Evolutionary conservation across 2,797 vertebrate genomes (phyloP).

Genomic region (Falco berigora): DNA sequence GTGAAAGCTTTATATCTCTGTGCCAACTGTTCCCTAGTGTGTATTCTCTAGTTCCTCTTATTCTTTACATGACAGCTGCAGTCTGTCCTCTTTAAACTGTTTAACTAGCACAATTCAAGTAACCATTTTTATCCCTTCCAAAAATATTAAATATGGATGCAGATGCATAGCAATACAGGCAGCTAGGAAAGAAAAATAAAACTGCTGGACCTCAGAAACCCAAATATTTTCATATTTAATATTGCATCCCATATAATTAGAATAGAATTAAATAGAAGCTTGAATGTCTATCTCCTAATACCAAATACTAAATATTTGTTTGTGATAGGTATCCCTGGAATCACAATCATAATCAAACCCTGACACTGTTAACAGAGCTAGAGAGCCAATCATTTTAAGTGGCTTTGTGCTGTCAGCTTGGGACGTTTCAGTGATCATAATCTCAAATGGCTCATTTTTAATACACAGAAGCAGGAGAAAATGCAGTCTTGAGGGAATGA

Average conservation of each 20-base stretch:
- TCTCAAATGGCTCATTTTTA: neutral
- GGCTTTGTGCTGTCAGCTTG: neutral
- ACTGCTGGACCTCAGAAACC: neutral
- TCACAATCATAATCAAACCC: slow-evolving; percentile 5
- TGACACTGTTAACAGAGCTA: neutral
- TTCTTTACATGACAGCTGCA: neutral
- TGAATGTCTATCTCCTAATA: neutral
- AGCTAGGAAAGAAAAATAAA: neutral
- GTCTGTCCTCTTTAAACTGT: neutral
- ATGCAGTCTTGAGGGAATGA: neutral
- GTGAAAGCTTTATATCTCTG: neutral
- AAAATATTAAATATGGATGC: neutral
- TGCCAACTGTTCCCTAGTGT: neutral
- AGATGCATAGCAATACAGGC: neutral
- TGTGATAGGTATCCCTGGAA: neutral
- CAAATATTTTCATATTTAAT: neutral
- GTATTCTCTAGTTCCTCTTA: neutral
- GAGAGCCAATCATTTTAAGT: neutral
- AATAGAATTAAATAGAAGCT: neutral
- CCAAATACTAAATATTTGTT: neutral
- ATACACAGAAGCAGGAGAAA: neutral
- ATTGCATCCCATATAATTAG: neutral
- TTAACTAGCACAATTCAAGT: neutral
- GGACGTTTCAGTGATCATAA: neutral
- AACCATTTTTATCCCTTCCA: neutral